Percentiles rank a stretch among this genome's conserved stretches.
phyloP scores from a whole-genome alignment of 2,888 invertebrate genomes.

The Acutogordius australiensis region DNA sequence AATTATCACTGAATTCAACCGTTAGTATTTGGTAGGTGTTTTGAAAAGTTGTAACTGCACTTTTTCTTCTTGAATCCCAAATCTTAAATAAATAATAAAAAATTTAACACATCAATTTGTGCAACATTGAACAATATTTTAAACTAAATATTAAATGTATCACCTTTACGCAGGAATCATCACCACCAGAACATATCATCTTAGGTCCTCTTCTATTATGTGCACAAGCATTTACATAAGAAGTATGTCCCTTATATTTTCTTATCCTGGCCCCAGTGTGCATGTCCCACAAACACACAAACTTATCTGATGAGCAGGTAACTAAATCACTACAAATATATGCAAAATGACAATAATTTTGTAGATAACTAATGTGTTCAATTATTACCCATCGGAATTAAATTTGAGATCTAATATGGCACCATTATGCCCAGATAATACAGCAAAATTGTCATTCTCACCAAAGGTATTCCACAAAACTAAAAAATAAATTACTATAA shows the following conservation, averaged over 20 bases:
- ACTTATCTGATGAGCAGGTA: constrained; percentile 72
- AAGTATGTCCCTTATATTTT: constrained; percentile 37
- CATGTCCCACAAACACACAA: constrained; percentile 76
- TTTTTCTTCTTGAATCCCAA: constrained; percentile 59
- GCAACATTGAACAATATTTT: not conserved
- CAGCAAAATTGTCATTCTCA: constrained; percentile 80
- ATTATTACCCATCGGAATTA: constrained; percentile 21
- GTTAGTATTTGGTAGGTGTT: constrained; percentile 36
- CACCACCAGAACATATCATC: constrained; percentile 62
- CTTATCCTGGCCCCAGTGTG: constrained; percentile 56
- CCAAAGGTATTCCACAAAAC: constrained; percentile 79
- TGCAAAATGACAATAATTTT: constrained; percentile 14
- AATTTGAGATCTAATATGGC: constrained; percentile 56
- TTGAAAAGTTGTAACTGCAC: constrained; percentile 33
- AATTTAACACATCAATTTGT: not conserved
- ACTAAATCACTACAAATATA: constrained; percentile 42
- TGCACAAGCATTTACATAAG: constrained; percentile 33
- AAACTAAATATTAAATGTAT: not conserved
- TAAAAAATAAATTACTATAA: constrained; percentile 16
- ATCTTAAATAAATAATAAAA: constrained; percentile 20
- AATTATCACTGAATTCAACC: constrained; percentile 70
- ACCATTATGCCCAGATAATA: constrained; percentile 71
- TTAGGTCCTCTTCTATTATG: constrained; percentile 56
- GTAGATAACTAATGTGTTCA: no score
- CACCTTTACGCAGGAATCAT: constrained; percentile 69